A percentile compares a stretch with the other conserved stretches of the same genome.
These are phyloP conservation scores for Crypturellus tataupa DNA, from an alignment of 2,797 vertebrate species.

Conservation along the genomic window DNA sequence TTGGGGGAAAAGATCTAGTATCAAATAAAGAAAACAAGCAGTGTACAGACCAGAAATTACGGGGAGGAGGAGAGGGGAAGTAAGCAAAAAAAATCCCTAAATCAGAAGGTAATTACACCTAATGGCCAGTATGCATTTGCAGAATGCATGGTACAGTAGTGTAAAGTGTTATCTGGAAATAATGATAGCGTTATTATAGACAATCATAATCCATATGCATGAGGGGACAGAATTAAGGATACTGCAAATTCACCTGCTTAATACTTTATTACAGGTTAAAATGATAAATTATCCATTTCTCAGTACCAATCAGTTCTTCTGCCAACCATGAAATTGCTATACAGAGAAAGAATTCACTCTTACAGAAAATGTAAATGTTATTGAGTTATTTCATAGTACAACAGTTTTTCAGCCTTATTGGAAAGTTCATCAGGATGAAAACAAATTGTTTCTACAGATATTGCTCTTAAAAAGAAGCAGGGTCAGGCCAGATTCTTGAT, in stretches of 20 bases:
- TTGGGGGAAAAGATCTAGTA: not conserved
- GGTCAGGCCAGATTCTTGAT: not conserved
- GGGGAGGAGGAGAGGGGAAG: not conserved
- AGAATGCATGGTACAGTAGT: not conserved
- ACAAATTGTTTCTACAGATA: not conserved
- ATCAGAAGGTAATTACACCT: not conserved
- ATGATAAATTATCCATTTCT: conserved; percentile 51
- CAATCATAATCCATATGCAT: not conserved
- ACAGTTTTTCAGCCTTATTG: not conserved
- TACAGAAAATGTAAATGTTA: conserved; percentile 29
- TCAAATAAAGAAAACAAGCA: not conserved
- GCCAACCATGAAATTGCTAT: conserved; percentile 36
- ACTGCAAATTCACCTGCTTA: conserved; percentile 47
- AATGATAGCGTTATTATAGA: not conserved
- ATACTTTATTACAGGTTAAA: conserved; percentile 40
- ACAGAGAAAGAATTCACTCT: conserved; percentile 27
- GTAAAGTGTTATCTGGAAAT: not conserved
- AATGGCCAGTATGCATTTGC: not conserved
- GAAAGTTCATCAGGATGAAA: not conserved
- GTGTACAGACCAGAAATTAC: not conserved
- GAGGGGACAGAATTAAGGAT: not conserved
- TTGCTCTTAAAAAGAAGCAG: not conserved
- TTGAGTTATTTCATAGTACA: not conserved
- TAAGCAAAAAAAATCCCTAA: not conserved
- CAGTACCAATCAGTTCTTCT: conserved; percentile 37